phyloP scores from a whole-genome alignment of 2,797 vertebrate genomes.

The Karalla daura region DNA sequence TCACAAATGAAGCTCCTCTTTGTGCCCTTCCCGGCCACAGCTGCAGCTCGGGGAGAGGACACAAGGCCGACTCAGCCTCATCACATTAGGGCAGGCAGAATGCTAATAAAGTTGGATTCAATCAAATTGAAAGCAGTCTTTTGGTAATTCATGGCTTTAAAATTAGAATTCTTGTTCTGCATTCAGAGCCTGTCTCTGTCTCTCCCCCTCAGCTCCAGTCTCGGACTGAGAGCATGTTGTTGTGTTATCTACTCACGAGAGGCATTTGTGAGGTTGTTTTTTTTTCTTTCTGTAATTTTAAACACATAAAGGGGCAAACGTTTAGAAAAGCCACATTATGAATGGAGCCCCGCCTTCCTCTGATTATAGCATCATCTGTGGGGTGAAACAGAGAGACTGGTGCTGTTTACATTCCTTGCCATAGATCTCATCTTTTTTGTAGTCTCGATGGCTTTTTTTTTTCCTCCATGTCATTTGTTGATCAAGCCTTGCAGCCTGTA shows the following conservation, averaged over 20 bases:
- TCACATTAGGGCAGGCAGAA: conserved; percentile 71
- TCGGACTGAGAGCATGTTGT: conserved; percentile 55
- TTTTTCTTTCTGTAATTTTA: conserved; percentile 3
- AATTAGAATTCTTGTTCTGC: conserved; percentile 76
- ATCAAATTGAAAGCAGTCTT: conserved; percentile 80
- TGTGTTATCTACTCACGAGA: conserved; percentile 42
- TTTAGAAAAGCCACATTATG: background rate
- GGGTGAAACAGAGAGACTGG: background rate
- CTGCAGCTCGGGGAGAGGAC: conserved; percentile 77
- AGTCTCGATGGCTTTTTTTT: conserved; percentile 10
- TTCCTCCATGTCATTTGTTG: conserved; percentile 19
- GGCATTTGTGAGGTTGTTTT: background rate
- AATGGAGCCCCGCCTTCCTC: background rate
- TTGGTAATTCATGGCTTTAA: conserved; percentile 80
- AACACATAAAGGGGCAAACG: conserved; percentile 5
- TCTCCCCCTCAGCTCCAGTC: conserved; percentile 55
- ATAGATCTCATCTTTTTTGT: conserved; percentile 2
- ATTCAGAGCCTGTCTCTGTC: conserved; percentile 61
- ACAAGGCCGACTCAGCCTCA: conserved; percentile 74
- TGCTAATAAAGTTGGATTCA: conserved; percentile 81
- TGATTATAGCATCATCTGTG: background rate
- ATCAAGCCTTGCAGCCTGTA: conserved; percentile 35
- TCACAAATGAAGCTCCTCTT: conserved; percentile 74
- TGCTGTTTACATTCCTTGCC: conserved; percentile 16
- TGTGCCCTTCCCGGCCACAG: conserved; percentile 74